Base-by-base conservation (phyloP, 2,888 invertebrate species). In the Hedychridium roseum region DNA sequence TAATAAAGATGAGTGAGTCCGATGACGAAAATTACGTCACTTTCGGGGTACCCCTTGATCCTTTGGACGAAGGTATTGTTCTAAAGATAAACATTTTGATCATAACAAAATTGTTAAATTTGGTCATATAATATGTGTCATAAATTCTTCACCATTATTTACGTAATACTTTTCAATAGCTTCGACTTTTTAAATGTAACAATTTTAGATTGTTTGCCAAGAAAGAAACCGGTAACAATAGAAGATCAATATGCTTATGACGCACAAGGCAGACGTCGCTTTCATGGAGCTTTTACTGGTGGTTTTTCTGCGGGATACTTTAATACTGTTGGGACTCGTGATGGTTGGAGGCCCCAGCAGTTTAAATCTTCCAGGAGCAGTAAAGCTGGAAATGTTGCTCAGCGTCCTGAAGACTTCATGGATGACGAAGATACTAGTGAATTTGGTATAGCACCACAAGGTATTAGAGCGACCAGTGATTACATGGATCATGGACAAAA, bases 281-380 rank as follows among this genome's bases (percentile, higher is more conserved):
- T 99, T 78, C 99, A 99, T 80, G 99, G 99, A 4, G 99, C 99
- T 0, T 99, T 99, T 74, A 99, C 98, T 0, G 99, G 99, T 0
- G 96, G 92, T 2, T 99, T 98, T 77, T 95, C 97, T 9, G 99
- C 99, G 0, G 99, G 99, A 0, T 97, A 92, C 72, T 97, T 91
- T 74, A 99, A 99, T 74, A 91, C 95, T 0, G 99, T 99, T 14
- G 98, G 97, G 0, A 91, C 96, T 0, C 86, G 91, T 57, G 97
- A 98, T 82, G 97, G 98, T 38, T 99, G 96, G 94, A 85, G 86
- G 6, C 99, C 98, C 0, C 84, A 89, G 21, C 87, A 88, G 11
- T 99, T 97, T 74, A 91, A 92, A 70, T 98, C 98, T 51, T 93
- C 95, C 0, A 83, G 96, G 5, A 79, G 79, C 1, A 90, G 89